phyloP scores from a whole-genome alignment of 2,113 vertebrate genomes.

The Gorsachius goisagi region DNA sequence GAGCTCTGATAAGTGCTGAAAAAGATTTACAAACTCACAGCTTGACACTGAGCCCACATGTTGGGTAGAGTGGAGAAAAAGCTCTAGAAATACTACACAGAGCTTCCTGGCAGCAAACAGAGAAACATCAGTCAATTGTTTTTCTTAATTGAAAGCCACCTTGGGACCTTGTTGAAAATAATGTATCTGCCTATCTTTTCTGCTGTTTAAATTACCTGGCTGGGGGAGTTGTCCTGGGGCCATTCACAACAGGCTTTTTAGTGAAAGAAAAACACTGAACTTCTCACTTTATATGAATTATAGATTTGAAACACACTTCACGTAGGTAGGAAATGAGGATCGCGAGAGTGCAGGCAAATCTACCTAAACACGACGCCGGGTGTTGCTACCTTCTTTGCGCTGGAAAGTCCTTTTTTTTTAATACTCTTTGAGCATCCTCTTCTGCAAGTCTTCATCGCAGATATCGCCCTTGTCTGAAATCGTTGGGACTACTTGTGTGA shows the following conservation, averaged over 20 bases:
- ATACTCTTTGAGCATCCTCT: background rate
- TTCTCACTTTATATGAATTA: slow-evolving; percentile 47
- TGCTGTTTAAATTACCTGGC: slow-evolving; percentile 58
- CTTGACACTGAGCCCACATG: slow-evolving; percentile 69
- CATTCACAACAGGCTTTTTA: slow-evolving; percentile 6
- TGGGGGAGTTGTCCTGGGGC: slow-evolving; percentile 42
- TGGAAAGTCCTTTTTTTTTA: background rate
- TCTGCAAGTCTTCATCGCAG: background rate
- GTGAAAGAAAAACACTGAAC: slow-evolving; percentile 9
- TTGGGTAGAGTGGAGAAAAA: slow-evolving; percentile 70
- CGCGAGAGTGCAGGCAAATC: background rate
- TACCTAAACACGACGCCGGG: background rate
- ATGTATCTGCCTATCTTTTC: slow-evolving; percentile 50
- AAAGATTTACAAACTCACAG: slow-evolving; percentile 77
- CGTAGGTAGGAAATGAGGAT: background rate
- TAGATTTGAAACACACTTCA: slow-evolving; percentile 37
- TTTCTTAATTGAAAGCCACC: slow-evolving; percentile 68
- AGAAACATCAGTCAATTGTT: slow-evolving; percentile 74
- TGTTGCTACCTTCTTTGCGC: background rate
- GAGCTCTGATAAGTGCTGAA: slow-evolving; percentile 72
- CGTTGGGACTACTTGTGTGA: background rate
- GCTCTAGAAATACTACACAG: slow-evolving; percentile 67
- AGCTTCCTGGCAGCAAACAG: slow-evolving; percentile 61
- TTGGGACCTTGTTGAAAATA: slow-evolving; percentile 66
- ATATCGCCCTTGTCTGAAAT: background rate